Percentiles rank a stretch among this genome's conserved stretches.
phyloP scores from a whole-genome alignment of 2,888 invertebrate species.

The Lasioglossum figueresi region DNA sequence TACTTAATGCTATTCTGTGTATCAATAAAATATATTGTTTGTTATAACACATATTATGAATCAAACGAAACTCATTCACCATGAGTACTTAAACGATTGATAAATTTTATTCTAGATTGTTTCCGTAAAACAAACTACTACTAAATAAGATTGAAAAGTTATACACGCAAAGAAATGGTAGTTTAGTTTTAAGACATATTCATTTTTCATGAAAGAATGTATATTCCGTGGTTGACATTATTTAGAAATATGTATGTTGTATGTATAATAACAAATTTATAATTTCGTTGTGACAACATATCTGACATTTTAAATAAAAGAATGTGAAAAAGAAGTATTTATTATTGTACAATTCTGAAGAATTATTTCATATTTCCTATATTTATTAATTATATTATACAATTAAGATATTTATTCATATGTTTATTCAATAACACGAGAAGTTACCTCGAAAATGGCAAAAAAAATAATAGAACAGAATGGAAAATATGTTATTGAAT shows the following conservation, averaged over 20 bases:
- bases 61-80: slow-evolving; percentile 1
- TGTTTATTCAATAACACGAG: too few relatives aligned
- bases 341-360: not conserved
- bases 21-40: slow-evolving; percentile 21
- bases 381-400: not conserved
- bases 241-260: slow-evolving; percentile 10
- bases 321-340: not conserved
- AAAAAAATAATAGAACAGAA: too few relatives aligned
- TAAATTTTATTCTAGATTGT: slow-evolving; percentile 6
- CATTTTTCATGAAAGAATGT: slow-evolving; percentile 4
- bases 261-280: not conserved
- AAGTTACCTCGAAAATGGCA: too few relatives aligned
- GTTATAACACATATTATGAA: slow-evolving; percentile 9
- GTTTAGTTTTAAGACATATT: slow-evolving; percentile 8
- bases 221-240: slow-evolving; percentile 4
- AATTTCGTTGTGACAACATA: not conserved
- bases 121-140: not conserved
- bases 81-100: slow-evolving; percentile 13
- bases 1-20: slow-evolving; percentile 15
- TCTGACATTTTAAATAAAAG: slow-evolving; percentile 1
- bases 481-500: too few relatives aligned
- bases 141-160: not conserved
- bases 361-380: not conserved
- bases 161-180: not conserved
- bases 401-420: too few relatives aligned